phyloP scores from a whole-genome alignment of 2,888 invertebrate species.

The Tetranychus piercei region DNA sequence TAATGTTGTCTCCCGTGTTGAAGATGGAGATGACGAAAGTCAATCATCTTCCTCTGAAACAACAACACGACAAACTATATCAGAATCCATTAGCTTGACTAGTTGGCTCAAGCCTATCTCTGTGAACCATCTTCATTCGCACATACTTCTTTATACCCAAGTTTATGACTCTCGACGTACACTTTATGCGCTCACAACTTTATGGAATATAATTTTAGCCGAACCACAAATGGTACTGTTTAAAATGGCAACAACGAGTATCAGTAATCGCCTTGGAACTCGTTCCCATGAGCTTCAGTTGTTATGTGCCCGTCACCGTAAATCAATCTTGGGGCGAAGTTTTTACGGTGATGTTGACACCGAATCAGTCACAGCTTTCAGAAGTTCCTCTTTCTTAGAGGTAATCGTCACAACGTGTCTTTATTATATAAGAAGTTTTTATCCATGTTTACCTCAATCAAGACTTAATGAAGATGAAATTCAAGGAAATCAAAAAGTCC shows the following conservation, averaged over 20 bases:
- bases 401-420: constrained; percentile 51
- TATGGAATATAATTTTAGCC: constrained; percentile 50
- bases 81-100: constrained; percentile 6
- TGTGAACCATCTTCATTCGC: constrained; percentile 52
- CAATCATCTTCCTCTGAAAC: constrained; percentile 10
- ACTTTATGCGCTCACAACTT: constrained; percentile 51
- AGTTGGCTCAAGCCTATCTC: constrained; percentile 9
- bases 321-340: constrained; percentile 50
- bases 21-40: constrained; percentile 16
- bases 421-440: constrained; percentile 60
- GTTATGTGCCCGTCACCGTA: constrained; percentile 52
- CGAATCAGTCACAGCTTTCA: constrained; percentile 29
- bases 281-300: constrained; percentile 31
- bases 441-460: constrained; percentile 47
- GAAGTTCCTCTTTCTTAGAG: constrained; percentile 62
- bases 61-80: constrained; percentile 9
- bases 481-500: constrained; percentile 53
- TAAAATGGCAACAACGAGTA: constrained; percentile 53
- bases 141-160: constrained; percentile 59
- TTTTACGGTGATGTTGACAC: constrained; percentile 32
- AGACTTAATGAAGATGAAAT: constrained; percentile 49
- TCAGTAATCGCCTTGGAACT: constrained; percentile 38
- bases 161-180: constrained; percentile 55
- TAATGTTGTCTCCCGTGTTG: constrained; percentile 14
- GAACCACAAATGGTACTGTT: constrained; percentile 55